A percentile compares a stretch with the other conserved stretches of the same genome.
Evolutionary conservation across 1,140 invertebrate genomes (phyloP).

Genomic region (Drosophila eugracilis): DNA sequence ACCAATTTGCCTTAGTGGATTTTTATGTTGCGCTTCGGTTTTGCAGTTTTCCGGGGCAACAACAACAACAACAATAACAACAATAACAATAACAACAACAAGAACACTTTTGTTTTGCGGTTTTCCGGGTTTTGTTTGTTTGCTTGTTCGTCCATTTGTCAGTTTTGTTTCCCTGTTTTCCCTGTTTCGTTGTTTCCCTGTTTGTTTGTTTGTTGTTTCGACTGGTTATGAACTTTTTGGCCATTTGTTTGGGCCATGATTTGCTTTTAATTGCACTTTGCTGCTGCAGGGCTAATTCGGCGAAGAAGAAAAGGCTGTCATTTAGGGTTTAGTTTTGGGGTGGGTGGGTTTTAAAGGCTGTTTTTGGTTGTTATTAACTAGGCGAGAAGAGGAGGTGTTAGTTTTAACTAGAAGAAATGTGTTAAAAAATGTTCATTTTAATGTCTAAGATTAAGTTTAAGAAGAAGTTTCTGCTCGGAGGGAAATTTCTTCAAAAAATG

Average conservation of each 20-base stretch:
- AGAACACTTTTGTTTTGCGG: conserved; percentile 50
- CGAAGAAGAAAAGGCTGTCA: not conserved
- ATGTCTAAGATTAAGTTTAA: too few relatives aligned
- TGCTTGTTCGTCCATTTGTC: not conserved
- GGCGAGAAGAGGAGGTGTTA: too few relatives aligned
- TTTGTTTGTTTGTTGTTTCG: conserved; percentile 7
- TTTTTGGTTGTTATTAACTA: too few relatives aligned
- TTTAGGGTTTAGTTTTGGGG: not conserved
- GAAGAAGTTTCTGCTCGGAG: too few relatives aligned
- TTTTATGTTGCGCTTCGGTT: conserved; percentile 60
- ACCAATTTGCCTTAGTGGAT: conserved; percentile 71
- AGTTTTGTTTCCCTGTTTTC: conserved; percentile 9
- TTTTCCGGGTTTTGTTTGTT: conserved; percentile 31
- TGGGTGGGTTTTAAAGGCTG: too few relatives aligned
- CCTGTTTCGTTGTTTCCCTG: conserved; percentile 8
- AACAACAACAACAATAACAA: too few relatives aligned
- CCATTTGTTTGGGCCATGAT: conserved; percentile 7
- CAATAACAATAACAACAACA: too few relatives aligned
- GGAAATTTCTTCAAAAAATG: too few relatives aligned
- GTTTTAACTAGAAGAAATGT: not conserved
- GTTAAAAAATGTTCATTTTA: too few relatives aligned
- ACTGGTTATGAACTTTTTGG: conserved; percentile 25
- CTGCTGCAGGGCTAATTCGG: not conserved
- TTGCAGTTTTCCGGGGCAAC: conserved; percentile 33
- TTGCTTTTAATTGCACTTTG: conserved; percentile 32